These are phyloP conservation scores for Phania funesta DNA, from an alignment of 2,888 invertebrate genomes.

Conservation along the genomic window DNA sequence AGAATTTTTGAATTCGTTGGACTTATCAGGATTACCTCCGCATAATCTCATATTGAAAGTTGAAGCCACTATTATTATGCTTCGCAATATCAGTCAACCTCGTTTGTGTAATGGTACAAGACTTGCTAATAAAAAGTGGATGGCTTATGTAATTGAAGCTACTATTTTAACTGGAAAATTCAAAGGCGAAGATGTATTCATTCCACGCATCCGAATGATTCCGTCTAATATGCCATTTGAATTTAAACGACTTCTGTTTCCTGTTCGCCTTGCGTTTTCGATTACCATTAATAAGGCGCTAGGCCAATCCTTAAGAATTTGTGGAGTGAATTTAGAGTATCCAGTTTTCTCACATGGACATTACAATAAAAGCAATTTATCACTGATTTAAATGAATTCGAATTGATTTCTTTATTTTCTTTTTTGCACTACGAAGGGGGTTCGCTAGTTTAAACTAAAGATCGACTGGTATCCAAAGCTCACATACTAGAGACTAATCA, in stretches of 20 bases:
- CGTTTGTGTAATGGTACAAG: neutral
- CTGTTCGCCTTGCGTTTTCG: neutral
- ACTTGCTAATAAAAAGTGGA: slow-evolving; percentile 5
- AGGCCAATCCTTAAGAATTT: neutral
- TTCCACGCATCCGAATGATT: neutral
- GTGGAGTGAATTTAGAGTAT: neutral
- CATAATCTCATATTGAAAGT: slow-evolving; percentile 7
- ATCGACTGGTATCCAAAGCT: too few relatives aligned
- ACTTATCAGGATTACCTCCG: neutral
- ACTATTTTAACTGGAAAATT: neutral
- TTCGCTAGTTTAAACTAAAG: neutral
- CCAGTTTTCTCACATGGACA: neutral
- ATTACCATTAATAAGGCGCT: neutral
- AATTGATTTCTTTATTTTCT: neutral
- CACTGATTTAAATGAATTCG: neutral
- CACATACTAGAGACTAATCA: too few relatives aligned
- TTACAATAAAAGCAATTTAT: neutral
- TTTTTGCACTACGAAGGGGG: neutral
- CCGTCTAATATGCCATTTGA: too few relatives aligned
- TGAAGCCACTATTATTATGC: slow-evolving; percentile 8
- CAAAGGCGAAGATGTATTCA: neutral
- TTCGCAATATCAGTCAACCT: slow-evolving; percentile 3
- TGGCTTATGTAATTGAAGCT: neutral
- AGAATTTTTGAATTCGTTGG: neutral
- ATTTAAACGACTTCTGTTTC: neutral